A percentile compares a stretch with the other conserved stretches of the same genome.
Conservation (phyloP, 2,888 invertebrate species). For the Himalopsyche kuldschensis region DNA sequence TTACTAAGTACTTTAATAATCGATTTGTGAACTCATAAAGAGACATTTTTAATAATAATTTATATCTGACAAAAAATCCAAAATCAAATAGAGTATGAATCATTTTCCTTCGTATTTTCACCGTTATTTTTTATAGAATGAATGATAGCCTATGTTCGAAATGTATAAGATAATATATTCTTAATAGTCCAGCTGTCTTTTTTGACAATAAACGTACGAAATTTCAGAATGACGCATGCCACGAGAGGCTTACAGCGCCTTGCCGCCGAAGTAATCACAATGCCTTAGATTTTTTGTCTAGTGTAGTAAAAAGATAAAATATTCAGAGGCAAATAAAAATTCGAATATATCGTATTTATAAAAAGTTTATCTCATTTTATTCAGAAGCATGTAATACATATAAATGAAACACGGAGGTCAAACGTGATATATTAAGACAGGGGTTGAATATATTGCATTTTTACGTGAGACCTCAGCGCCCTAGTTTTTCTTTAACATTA, state of each 20-base stretch:
- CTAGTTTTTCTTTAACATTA: neutral
- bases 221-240: neutral
- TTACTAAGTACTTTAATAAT: no score
- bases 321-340: neutral
- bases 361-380: neutral
- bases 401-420: slow-evolving; percentile 24
- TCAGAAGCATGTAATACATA: slow-evolving; percentile 15
- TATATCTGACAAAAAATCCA: no score
- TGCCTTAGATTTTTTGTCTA: neutral
- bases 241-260: neutral
- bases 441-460: slow-evolving; percentile 29
- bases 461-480: slow-evolving; percentile 11
- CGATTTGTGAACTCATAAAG: no score
- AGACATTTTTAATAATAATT: no score
- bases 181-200: neutral
- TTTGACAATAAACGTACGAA: neutral
- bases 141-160: no score
- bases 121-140: no score
- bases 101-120: no score
- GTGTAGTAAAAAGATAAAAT: neutral
- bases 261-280: neutral
- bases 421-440: slow-evolving; percentile 30
- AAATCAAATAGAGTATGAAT: no score
- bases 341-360: neutral
- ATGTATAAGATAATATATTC: no score